phyloP scores from a whole-genome alignment of 37 sponge, comb jelly and placozoan genomes.

The Bolinopsis microptera region DNA sequence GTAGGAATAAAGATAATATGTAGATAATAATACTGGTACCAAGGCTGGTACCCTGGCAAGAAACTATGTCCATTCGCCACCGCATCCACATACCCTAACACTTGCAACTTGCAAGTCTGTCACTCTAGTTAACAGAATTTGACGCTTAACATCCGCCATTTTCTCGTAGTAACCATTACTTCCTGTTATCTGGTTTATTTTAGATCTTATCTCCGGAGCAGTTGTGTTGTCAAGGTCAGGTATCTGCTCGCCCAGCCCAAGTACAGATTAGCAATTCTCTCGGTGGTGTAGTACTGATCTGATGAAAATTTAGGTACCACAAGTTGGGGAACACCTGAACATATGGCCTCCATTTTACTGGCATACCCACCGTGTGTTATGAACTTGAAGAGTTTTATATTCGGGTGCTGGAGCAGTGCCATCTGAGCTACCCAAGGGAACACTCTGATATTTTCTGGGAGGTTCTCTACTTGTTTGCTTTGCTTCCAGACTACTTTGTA shows the following conservation, averaged over 20 bases:
- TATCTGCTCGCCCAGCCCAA: not conserved
- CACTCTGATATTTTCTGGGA: not conserved
- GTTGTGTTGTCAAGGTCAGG: not conserved
- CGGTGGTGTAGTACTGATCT: slow-evolving; percentile 45
- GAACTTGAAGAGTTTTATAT: slow-evolving; percentile 15
- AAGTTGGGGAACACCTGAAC: slow-evolving; percentile 25
- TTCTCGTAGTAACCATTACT: not conserved
- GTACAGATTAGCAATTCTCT: not conserved
- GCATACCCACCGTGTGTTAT: slow-evolving; percentile 54
- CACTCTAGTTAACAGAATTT: not conserved
- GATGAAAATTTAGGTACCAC: slow-evolving; percentile 27
- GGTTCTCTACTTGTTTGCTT: too few species aligned
- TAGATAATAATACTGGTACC: slow-evolving; percentile 63
- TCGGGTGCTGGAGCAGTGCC: slow-evolving; percentile 58
- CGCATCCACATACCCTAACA: slow-evolving; percentile 22
- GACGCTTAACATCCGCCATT: not conserved
- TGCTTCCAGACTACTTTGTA: slow-evolving; percentile 51
- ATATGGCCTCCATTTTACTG: slow-evolving; percentile 21
- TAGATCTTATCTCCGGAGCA: not conserved
- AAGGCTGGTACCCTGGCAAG: slow-evolving; percentile 17
- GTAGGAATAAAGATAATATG: not conserved
- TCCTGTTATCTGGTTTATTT: not conserved
- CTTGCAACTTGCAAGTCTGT: not conserved
- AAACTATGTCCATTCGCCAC: not conserved
- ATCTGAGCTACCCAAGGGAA: slow-evolving; percentile 17